phyloP scores from a whole-genome alignment of 64 coral and sea anemone species.

The Acropora tenuis region DNA sequence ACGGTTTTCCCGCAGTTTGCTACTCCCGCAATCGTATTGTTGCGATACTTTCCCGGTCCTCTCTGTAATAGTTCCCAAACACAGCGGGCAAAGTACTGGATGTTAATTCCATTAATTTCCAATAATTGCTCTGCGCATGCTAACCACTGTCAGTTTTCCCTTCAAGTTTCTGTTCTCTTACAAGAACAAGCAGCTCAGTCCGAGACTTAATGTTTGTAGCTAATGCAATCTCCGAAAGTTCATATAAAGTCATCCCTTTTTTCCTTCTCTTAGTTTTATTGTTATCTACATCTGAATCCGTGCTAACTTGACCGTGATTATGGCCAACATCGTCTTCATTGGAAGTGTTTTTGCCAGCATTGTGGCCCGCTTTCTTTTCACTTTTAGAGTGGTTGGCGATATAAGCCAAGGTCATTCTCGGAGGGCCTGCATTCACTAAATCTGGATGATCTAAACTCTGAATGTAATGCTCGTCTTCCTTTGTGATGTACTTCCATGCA shows the following conservation, averaged over 20 bases:
- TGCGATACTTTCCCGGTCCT: slow-evolving; percentile 42
- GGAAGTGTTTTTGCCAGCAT: too few species aligned
- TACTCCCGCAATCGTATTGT: slow-evolving; percentile 14
- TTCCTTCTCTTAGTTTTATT: background rate
- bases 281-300: too few species aligned
- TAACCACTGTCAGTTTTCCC: too few species aligned
- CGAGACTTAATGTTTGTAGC: background rate
- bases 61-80: slow-evolving; percentile 26
- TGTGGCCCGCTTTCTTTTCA: too few species aligned
- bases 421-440: background rate
- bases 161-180: background rate
- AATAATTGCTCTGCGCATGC: background rate
- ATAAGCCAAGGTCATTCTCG: background rate
- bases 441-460: background rate
- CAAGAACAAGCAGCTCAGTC: slow-evolving; percentile 4
- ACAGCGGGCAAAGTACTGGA: slow-evolving; percentile 10
- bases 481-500: background rate
- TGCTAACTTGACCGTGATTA: too few species aligned
- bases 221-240: background rate
- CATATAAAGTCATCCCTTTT: slow-evolving; percentile 1
- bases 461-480: background rate
- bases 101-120: slow-evolving; percentile 29
- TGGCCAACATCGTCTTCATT: too few species aligned
- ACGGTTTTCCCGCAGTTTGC: slow-evolving; percentile 41
- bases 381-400: too few species aligned